Base-by-base conservation (phyloP, 1,140 invertebrate species). In the Tyrophagus putrescentiae region DNA sequence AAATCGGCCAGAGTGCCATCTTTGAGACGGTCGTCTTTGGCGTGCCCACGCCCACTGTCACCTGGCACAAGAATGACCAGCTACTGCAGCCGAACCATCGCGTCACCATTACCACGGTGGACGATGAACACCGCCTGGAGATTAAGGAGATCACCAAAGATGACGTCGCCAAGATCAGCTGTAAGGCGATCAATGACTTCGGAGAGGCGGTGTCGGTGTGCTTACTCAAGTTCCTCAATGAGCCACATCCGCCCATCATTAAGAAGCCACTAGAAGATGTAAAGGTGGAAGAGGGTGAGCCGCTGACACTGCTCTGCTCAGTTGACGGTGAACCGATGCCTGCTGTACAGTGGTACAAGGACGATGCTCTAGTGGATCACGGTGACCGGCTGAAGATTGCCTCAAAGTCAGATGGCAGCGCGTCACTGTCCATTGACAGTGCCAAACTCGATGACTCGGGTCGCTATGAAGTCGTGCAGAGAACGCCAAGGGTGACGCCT, bases 371-470 rank as follows among this genome's bases (percentile, higher is more conserved):
- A 81, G 77, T 4, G 84, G 89, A 57, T 25, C 1, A 54, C n/a
- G 18, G n/a, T 21, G 59, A 80, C 80, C 1, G 71, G 21, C 60
- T 89, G 2, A 82, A 82, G 67, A 83, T 88, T 64, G 60, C 64
- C 16, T 80, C 85, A 64, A 82, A 82, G 61, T 79, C 83, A 65
- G 84, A 85, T 0, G 85, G 87, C 68, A 87, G 87, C 41, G 69
- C 83, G 4, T 59, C 84, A 67, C 67, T 91, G 16, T 77, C 84
- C 29, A 77, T 91, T 28, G 85, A 83, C 63, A 69, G 61, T 39
- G 31, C 61, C 3, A 63, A 45, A 57, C 27, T 62, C 21, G 67
- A 66, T 23, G 73, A 75, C 63, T 69, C 68, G 56, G 73, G 72
- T 5, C 68, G 70, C 57, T 74, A 72, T 60, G 52, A 53, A 9